A percentile compares a stretch with the other conserved stretches of the same genome.
Evolutionary conservation across 53 echinoderm and acorn worm genomes (phyloP).

Genomic region (Zoroaster sp.): DNA sequence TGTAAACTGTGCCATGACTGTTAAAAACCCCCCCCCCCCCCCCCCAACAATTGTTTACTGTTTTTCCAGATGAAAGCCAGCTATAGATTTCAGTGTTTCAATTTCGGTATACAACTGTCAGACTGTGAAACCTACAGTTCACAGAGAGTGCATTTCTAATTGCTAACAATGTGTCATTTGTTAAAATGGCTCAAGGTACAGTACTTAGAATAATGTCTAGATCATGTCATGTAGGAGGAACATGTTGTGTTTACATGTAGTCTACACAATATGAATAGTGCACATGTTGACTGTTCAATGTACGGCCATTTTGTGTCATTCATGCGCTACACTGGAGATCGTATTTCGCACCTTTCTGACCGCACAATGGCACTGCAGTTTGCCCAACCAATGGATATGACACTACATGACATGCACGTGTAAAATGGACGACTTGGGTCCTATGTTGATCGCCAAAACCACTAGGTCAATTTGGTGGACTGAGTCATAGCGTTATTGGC

Average conservation of each 20-base stretch:
- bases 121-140: background rate
- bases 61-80: no score
- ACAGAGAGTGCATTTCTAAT: background rate
- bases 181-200: background rate
- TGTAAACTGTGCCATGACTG: no score
- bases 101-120: no score
- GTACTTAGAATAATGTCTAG: background rate
- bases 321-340: background rate
- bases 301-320: constrained; percentile 48
- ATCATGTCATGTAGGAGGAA: background rate
- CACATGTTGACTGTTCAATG: background rate
- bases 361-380: constrained; percentile 4
- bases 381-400: background rate
- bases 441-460: constrained; percentile 30
- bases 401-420: constrained; percentile 31
- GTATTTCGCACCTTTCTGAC: constrained; percentile 22
- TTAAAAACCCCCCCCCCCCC: no score
- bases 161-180: background rate
- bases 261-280: background rate
- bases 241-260: background rate
- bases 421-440: constrained; percentile 14
- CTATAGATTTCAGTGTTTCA: no score
- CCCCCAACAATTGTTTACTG: no score
- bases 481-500: constrained; percentile 17
- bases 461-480: constrained; percentile 24